These are phyloP conservation scores for Zophobas atratus DNA, from an alignment of 1,140 invertebrate genomes.

Conservation along the genomic window DNA sequence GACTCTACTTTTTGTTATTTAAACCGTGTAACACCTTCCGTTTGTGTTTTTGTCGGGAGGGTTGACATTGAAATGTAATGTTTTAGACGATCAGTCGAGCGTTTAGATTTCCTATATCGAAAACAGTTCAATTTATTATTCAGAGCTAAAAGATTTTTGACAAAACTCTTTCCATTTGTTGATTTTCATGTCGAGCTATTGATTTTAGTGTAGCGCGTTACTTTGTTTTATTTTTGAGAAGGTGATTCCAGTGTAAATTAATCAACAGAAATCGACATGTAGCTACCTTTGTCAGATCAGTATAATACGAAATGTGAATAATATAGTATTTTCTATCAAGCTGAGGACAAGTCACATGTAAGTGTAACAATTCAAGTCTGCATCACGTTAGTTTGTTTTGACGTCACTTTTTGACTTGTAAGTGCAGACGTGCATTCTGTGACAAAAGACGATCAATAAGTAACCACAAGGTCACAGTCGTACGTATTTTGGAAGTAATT, in stretches of 20 bases:
- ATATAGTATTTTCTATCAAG: not conserved
- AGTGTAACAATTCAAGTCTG: not conserved
- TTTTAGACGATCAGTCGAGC: conserved; percentile 28
- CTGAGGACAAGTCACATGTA: not conserved
- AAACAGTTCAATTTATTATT: conserved; percentile 26
- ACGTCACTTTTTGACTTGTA: no score
- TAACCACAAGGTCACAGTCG: no score
- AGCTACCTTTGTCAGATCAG: conserved; percentile 34
- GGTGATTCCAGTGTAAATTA: conserved; percentile 17
- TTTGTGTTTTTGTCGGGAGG: conserved; percentile 9
- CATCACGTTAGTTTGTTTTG: no score
- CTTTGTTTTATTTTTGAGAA: conserved; percentile 31
- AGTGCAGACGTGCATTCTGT: no score
- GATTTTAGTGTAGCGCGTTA: not conserved
- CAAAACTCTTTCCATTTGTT: conserved; percentile 4
- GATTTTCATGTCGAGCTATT: conserved; percentile 22
- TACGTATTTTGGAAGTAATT: no score
- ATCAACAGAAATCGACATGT: conserved; percentile 33
- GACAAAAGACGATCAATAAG: no score
- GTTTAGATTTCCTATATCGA: conserved; percentile 32
- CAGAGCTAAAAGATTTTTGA: conserved; percentile 3
- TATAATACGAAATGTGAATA: conserved; percentile 35
- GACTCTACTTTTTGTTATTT: not conserved
- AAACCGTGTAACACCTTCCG: conserved; percentile 11
- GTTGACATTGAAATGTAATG: conserved; percentile 39